Conservation (phyloP, 2,888 invertebrate species). For the Tanypteryx hageni region DNA sequence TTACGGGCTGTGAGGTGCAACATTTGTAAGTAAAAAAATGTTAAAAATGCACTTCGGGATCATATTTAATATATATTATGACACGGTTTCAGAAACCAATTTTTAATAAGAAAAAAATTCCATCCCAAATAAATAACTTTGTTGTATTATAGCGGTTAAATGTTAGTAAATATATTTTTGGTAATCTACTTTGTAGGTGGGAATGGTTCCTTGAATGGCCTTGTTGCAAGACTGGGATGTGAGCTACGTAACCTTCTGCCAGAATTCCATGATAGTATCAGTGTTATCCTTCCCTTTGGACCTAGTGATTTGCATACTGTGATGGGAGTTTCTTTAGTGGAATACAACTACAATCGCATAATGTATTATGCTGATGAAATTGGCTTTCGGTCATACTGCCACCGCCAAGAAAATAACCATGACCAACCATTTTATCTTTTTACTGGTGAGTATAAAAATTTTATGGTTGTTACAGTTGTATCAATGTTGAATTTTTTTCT, state of each 20-base stretch:
- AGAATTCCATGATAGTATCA: slow-evolving; percentile 41
- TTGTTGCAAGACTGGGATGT: slow-evolving; percentile 32
- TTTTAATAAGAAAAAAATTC: no score
- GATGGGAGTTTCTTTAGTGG: slow-evolving; percentile 52
- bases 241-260: slow-evolving; percentile 38
- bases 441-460: background rate
- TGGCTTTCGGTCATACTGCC: slow-evolving; percentile 31
- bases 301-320: slow-evolving; percentile 54
- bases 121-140: no score
- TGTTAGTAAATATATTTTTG: no score
- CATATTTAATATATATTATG: no score
- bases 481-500: background rate
- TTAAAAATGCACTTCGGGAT: no score
- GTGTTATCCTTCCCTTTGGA: slow-evolving; percentile 53
- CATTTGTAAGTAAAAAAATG: no score
- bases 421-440: slow-evolving; percentile 45
- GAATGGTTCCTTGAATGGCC: slow-evolving; percentile 42
- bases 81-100: no score
- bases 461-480: background rate
- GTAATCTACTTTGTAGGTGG: slow-evolving; percentile 1
- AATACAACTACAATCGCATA: slow-evolving; percentile 22
- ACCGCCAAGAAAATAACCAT: slow-evolving; percentile 9
- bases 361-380: slow-evolving; percentile 32
- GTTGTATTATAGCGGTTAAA: no score
- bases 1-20: no score